Evolutionary conservation across 2,113 vertebrate genomes (phyloP), one percentile per base, ranked within the genome.

Genomic region (Ammodytes marinus): DNA sequence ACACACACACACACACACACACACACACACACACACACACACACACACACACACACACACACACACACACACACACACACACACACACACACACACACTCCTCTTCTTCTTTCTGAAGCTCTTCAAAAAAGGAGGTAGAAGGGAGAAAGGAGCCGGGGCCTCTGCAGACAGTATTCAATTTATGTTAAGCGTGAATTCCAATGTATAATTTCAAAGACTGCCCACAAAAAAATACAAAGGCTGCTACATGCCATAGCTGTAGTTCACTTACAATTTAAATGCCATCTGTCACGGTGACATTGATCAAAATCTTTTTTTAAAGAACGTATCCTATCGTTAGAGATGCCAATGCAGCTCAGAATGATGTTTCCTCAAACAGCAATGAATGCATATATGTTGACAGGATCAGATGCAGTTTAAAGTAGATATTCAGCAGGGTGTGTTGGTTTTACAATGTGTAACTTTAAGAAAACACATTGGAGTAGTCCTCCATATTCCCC

Each of bases 71-170:
- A 39, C 68, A 59, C 67, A 59, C 78, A 61, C 71, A 46, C 81
- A 73, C 49, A 83, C 87, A 27, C 27, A 27, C 27, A 27, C 27
- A 27, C 27, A 27, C 27, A 27, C 27, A 27, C 27, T 19, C 70
- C 63, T 74, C 79, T 77, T 89, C 82, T 88, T 89, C 74, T 76
- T 86, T 82, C 80, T 88, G 77, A 89, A 69, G 85, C 79, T 73
- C 77, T 86, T 87, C 79, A 92, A 86, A 27, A 27, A 92, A 83
- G 88, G 74, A 67, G 82, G 71, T 74, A 81, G 85, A 84, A 65
- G 57, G 43, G 67, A 83, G 47, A 89, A 86, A 82, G 50, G 68
- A 89, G 75, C 81, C 79, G 42, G 47, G 17, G 45, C 83, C 84
- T 81, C 80, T 54, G 55, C 64, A 64, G 70, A 81, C 49, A 40